Base-by-base conservation (phyloP, 2,888 invertebrate genomes). In the Opisthograptis luteolata region DNA sequence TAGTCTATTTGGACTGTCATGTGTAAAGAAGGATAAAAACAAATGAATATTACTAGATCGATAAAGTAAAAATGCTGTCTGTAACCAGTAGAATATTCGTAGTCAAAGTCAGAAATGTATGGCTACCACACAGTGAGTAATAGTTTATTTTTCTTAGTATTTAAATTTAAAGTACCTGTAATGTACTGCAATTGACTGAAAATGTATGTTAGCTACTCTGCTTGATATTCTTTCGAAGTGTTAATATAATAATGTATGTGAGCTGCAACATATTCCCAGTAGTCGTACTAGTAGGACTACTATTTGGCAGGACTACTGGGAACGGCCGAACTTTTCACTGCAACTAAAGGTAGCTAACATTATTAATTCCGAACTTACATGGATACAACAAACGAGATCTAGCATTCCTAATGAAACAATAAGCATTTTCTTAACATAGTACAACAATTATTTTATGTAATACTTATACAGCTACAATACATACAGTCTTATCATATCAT, bases 311-410 rank as follows among this genome's bases (percentile, higher is more conserved):
- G n/a, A n/a, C n/a, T n/a, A n/a, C n/a, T n/a, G n/a, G n/a, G n/a
- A n/a, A n/a, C n/a, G n/a, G n/a, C n/a, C n/a, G n/a, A n/a, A n/a
- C n/a, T n/a, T n/a, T n/a, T n/a, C n/a, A n/a, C n/a, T n/a, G n/a
- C n/a, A 72, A 72, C 62, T 63, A 49, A 60, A 67, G 63, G 74
- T 25, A 15, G 25, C 39, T 10, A 34, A 31, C 9, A 19, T 1
- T 2, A 10, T 12, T 10, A 10, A 24, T 37, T 43, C 32, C 17
- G 41, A 32, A 32, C n/a, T 31, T 14, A 40, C 9, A 7, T 36
- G 24, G 24, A 70, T 72, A 68, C 67, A 68, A 76, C 70, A 75
- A 83, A 83, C 85, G 88, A 88, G 89, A 89, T 88, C 89, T 89
- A 87, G 84, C 84, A 77, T 77, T 79, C 68, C 80, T 85, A 85